A percentile compares a stretch with the other conserved stretches of the same genome.
These are phyloP conservation scores for Epinotia bilunana DNA, from an alignment of 2,888 invertebrate species.

Conservation along the genomic window DNA sequence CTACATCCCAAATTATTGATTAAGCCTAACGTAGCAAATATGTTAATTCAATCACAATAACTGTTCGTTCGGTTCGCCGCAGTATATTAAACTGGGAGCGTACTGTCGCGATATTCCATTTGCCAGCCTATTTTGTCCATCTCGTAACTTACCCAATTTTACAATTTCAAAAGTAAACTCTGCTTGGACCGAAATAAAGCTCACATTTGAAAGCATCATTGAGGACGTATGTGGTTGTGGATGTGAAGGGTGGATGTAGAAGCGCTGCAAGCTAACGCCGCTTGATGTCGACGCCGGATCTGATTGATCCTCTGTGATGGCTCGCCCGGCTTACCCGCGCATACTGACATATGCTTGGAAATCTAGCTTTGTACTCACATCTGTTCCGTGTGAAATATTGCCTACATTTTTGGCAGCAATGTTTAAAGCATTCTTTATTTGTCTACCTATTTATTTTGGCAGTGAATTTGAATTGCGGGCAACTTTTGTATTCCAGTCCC, in stretches of 20 bases:
- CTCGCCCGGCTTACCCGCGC: slow-evolving; percentile 49
- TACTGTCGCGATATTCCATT: slow-evolving; percentile 73
- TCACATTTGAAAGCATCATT: slow-evolving; percentile 8
- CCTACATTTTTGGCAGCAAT: slow-evolving; percentile 10
- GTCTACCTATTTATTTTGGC: neutral
- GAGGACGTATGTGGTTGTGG: slow-evolving; percentile 15
- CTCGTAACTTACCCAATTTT: neutral
- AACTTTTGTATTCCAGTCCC: neutral
- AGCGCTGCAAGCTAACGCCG: slow-evolving; percentile 61
- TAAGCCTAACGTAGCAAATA: slow-evolving; percentile 58
- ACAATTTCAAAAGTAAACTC: slow-evolving; percentile 8
- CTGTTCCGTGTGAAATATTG: slow-evolving; percentile 23
- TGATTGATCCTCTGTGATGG: slow-evolving; percentile 65
- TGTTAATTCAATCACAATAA: slow-evolving; percentile 67
- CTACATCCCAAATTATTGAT: slow-evolving; percentile 45
- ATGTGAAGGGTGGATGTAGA: slow-evolving; percentile 45
- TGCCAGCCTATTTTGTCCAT: slow-evolving; percentile 41
- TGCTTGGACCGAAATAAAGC: slow-evolving; percentile 10
- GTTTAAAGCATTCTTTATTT: neutral
- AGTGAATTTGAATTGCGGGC: neutral
- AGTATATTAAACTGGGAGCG: slow-evolving; percentile 68
- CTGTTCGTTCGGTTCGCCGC: slow-evolving; percentile 63
- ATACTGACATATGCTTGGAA: slow-evolving; percentile 28
- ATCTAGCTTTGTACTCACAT: slow-evolving; percentile 37
- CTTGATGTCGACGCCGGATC: slow-evolving; percentile 63